A percentile compares a stretch with the other conserved stretches of the same genome.
Evolutionary conservation across 2,797 vertebrate genomes (phyloP).

Genomic region (Agapornis canus): DNA sequence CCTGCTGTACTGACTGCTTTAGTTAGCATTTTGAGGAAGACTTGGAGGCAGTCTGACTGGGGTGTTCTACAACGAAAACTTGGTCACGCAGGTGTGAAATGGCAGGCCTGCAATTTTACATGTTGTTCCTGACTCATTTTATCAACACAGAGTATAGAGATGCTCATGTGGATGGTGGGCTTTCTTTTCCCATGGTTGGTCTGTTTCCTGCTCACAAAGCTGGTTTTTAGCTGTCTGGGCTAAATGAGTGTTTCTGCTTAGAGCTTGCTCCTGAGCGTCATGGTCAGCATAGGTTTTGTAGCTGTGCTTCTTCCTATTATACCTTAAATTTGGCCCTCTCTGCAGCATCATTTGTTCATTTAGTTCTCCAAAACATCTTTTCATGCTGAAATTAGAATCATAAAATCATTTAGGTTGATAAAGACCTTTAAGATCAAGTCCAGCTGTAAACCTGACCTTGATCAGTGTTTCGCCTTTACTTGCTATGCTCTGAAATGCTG

Average conservation of each 20-base stretch:
- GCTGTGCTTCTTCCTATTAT: background rate
- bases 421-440: background rate
- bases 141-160: background rate
- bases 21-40: background rate
- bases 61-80: background rate
- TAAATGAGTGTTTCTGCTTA: background rate
- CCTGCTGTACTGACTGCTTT: background rate
- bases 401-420: background rate
- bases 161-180: background rate
- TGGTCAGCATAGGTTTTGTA: background rate
- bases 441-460: background rate
- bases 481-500: background rate
- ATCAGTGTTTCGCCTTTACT: background rate
- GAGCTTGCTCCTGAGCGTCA: background rate
- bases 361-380: background rate
- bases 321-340: background rate
- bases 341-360: background rate
- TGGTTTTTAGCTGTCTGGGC: background rate
- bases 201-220: background rate
- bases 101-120: background rate
- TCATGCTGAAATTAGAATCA: background rate
- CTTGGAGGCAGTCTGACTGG: background rate
- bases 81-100: background rate
- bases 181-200: background rate
- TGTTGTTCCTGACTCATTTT: background rate